Conservation (phyloP, 2,113 vertebrate genomes). For the Lasiurus borealis region DNA sequence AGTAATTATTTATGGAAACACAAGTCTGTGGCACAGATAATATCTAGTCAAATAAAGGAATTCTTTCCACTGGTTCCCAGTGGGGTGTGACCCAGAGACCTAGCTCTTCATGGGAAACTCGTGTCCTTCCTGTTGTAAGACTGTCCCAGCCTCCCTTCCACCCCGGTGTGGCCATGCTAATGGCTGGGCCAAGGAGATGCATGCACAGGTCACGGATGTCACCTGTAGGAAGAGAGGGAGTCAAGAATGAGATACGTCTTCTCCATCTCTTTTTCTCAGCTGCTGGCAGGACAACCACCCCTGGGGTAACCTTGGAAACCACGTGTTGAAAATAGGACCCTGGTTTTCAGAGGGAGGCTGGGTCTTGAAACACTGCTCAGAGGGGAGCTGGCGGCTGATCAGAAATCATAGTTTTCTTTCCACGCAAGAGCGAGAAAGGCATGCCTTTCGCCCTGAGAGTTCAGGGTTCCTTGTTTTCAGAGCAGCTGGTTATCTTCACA, state of each 20-base stretch:
- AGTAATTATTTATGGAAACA: neutral
- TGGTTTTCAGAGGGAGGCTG: neutral
- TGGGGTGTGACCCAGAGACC: neutral
- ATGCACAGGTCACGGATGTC: neutral
- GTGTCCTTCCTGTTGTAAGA: neutral
- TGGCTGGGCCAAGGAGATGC: neutral
- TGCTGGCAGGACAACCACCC: neutral
- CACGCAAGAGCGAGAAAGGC: neutral
- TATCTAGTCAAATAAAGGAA: neutral
- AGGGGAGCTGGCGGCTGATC: neutral
- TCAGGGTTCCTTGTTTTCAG: neutral
- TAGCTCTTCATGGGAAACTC: neutral
- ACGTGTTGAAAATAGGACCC: neutral
- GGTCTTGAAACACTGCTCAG: neutral
- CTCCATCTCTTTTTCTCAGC: neutral
- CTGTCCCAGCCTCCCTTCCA: neutral
- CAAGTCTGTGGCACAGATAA: neutral
- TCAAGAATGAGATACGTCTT: neutral
- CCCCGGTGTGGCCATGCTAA: neutral
- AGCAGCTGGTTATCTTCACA: neutral
- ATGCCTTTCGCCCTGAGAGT: neutral
- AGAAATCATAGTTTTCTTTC: neutral
- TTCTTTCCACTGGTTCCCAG: slow-evolving; percentile 3
- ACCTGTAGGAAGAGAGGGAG: neutral
- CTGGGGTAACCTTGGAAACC: neutral